Percentiles rank a stretch among this genome's conserved stretches.
These are phyloP conservation scores for Acanthis flammea DNA, from an alignment of 2,797 vertebrate species.

Conservation along the genomic window DNA sequence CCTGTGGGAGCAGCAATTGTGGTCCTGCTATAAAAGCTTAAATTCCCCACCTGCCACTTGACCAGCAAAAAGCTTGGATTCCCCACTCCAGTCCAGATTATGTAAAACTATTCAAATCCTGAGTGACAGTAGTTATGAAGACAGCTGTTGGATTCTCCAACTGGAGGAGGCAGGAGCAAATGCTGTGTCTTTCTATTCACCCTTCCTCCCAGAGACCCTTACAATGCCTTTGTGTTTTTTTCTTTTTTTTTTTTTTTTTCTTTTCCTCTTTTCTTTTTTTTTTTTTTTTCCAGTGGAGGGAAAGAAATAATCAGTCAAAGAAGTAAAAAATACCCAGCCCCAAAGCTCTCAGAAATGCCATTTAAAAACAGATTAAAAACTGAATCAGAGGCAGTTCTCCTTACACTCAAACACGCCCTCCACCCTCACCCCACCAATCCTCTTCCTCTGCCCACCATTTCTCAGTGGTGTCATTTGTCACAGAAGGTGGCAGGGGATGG, in stretches of 20 bases:
- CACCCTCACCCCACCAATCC: not conserved
- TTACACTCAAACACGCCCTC: not conserved
- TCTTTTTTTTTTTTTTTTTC: not conserved
- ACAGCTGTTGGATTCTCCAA: constrained; percentile 66
- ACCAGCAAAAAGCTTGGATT: constrained; percentile 48
- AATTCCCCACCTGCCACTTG: constrained; percentile 71
- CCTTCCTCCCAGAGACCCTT: constrained; percentile 34
- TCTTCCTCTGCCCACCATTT: not conserved
- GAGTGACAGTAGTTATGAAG: constrained; percentile 68
- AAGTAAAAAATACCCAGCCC: not conserved
- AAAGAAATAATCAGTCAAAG: constrained; percentile 20
- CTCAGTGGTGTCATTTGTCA: not conserved
- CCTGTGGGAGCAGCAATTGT: constrained; percentile 36
- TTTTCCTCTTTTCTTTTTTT: no score
- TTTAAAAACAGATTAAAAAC: not conserved
- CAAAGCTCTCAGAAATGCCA: not conserved
- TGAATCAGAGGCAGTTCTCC: not conserved
- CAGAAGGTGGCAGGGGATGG: not conserved
- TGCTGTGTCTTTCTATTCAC: not conserved
- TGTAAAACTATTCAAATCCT: constrained; percentile 70
- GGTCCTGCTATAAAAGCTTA: constrained; percentile 37
- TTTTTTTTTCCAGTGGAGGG: not conserved
- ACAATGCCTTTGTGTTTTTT: not conserved
- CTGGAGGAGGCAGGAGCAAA: not conserved
- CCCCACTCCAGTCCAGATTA: constrained; percentile 50